Evolutionary conservation across 2,113 vertebrate species (phyloP), one percentile per base, ranked within the genome.

Genomic region (Salvelinus namaycush): DNA sequence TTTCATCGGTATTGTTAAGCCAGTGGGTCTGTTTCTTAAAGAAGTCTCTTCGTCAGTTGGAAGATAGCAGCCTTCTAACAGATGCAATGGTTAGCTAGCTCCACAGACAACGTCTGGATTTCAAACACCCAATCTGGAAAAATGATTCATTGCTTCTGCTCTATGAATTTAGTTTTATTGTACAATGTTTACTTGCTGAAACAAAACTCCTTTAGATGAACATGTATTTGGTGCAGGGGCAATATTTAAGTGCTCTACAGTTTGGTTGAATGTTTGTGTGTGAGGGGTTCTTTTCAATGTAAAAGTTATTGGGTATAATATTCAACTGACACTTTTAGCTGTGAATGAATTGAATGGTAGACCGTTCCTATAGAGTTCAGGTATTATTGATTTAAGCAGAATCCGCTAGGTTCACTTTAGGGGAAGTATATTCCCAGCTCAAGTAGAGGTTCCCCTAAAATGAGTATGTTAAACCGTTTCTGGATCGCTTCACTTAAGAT

Each of bases 71-170:
- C 67, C 1, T 68, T 27, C 26, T 49, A 80, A 5, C 64, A 73
- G 72, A 72, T 68, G 20, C 12, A n/a, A 34, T n/a, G 14, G 65
- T 68, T 54, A 54, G 16, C 16, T 18, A 34, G 5, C 66, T 5
- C 29, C 31, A 39, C 18, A 9, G 16, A 68, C 67, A 16, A 6
- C 68, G 57, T 79, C 44, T 70, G 22, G 5, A 81, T 77, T 59
- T 78, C 57, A 73, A 59, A 76, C 27, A 5, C 57, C 34, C 66
- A 84, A 80, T 84, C 71, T 83, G 86, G 76, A 76, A 70, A 78
- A 76, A 77, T 31, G 11, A 64, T 44, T 29, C 59, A 64, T 31
- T 48, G 14, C 39, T 73, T 11, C n/a, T 44, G 60, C 57, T 73
- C 72, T 73, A 79, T 48, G 18, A 29, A 7, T 49, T 29, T 49